Base-by-base conservation (phyloP, 2,113 vertebrate species). In the Tamias sibiricus region DNA sequence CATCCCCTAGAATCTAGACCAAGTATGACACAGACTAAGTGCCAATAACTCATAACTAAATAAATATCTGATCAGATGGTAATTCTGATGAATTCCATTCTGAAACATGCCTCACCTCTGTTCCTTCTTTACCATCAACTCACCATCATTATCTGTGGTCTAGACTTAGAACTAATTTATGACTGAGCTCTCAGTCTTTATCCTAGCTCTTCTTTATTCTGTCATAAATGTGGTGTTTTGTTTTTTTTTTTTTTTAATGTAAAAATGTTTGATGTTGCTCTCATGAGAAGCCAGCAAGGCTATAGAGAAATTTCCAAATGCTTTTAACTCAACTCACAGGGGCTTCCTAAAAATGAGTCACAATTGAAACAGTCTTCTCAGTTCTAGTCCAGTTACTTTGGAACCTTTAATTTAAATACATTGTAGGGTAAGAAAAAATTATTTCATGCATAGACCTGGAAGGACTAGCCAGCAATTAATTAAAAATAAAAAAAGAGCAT, bases 321-420 rank as follows among this genome's bases (percentile, higher is more conserved):
- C 57, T 59, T 68, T 72, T 2, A 0, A 42, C 40, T 49, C 28
- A 81, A 30, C 28, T 66, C n/a, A 57, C 30, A 92, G 72, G 20
- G 66, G 14, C 14, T 83, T 90, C 66, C 71, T 72, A 91, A 84
- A 95, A 80, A n/a, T n/a, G 20, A 13, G 74, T 35, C 28, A 80
- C 12, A 91, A 79, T 62, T 32, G 44, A 84, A 66, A 79, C 52
- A 26, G 24, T 42, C 88, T 95, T 94, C 88, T 80, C 59, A 64
- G 30, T 57, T 94, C 77, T 84, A n/a, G 54, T 44, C 54, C 37
- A 88, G 19, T 74, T 62, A 59, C 49, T 44, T 62, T 62, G 19
- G 47, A 13, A 3, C 28, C 12, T 30, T 95, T 79, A 74, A 1
- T 20, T 88, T 59, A 74, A 79, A 93, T 66, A 47, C 3, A 57